Conservation (phyloP, 2,113 vertebrate genomes). For the Colinus virginianus region DNA sequence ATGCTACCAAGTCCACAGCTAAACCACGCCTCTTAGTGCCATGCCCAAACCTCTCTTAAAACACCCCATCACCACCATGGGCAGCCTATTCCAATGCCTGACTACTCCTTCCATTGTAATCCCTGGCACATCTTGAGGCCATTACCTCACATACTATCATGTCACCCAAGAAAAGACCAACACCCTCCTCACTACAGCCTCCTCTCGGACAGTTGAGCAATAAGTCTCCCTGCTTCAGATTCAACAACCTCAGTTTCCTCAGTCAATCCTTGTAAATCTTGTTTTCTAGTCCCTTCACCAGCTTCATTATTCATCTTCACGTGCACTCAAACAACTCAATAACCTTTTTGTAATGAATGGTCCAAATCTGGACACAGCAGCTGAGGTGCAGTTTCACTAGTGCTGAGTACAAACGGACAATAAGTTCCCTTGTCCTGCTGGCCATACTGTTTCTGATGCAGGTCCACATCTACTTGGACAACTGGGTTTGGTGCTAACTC, state of each 20-base stretch:
- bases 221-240: not conserved
- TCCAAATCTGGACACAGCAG: too few relatives aligned
- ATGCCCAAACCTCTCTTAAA: not conserved
- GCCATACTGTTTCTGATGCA: too few relatives aligned
- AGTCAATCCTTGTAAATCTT: too few relatives aligned
- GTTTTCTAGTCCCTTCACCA: too few relatives aligned
- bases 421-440: too few relatives aligned
- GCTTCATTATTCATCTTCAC: too few relatives aligned
- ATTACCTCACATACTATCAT: not conserved
- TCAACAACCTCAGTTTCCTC: not conserved
- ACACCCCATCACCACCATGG: not conserved
- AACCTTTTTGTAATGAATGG: too few relatives aligned
- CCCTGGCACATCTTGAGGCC: not conserved
- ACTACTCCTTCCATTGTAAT: not conserved
- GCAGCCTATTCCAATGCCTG: not conserved
- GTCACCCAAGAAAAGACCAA: not conserved
- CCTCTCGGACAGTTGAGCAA: not conserved
- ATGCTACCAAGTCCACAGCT: not conserved
- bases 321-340: too few relatives aligned
- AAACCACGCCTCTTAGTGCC: not conserved
- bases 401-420: too few relatives aligned
- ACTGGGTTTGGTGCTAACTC: not conserved
- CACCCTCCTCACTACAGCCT: not conserved
- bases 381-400: too few relatives aligned
- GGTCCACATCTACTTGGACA: too few relatives aligned